These are phyloP conservation scores for Tethea ocularis DNA, from an alignment of 2,888 invertebrate species.

Conservation along the genomic window DNA sequence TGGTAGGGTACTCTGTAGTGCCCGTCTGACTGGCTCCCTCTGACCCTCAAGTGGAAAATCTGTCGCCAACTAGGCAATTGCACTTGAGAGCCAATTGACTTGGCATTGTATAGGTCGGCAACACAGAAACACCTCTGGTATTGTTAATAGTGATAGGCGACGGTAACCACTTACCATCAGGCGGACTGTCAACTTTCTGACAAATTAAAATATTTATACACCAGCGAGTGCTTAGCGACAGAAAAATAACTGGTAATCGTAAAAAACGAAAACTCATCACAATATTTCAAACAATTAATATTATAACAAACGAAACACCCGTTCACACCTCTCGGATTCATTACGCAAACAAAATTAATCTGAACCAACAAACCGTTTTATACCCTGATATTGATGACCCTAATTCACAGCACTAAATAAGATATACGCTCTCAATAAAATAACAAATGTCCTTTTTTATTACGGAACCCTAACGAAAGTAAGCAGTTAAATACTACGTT, in stretches of 20 bases:
- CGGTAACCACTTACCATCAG: too few species aligned
- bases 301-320: slow-evolving; percentile 13
- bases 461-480: slow-evolving; percentile 56
- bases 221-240: too few species aligned
- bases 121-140: too few species aligned
- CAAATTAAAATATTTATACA: too few species aligned
- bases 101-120: too few species aligned
- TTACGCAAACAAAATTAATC: slow-evolving; percentile 34
- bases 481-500: slow-evolving; percentile 53
- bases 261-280: not conserved
- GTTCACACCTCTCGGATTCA: slow-evolving; percentile 16
- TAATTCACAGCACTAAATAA: slow-evolving; percentile 51
- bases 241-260: not conserved
- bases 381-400: slow-evolving; percentile 42
- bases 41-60: too few species aligned
- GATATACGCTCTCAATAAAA: slow-evolving; percentile 63
- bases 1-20: too few species aligned
- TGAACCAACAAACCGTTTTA: slow-evolving; percentile 28
- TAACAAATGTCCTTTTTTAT: slow-evolving; percentile 64
- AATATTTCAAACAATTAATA: not conserved
- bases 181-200: too few species aligned
- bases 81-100: too few species aligned
- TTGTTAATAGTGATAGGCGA: too few species aligned
- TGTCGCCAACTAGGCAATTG: too few species aligned
- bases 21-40: too few species aligned